Base-by-base conservation (phyloP, 2,888 invertebrate species). In the Drosophila diplacantha region DNA sequence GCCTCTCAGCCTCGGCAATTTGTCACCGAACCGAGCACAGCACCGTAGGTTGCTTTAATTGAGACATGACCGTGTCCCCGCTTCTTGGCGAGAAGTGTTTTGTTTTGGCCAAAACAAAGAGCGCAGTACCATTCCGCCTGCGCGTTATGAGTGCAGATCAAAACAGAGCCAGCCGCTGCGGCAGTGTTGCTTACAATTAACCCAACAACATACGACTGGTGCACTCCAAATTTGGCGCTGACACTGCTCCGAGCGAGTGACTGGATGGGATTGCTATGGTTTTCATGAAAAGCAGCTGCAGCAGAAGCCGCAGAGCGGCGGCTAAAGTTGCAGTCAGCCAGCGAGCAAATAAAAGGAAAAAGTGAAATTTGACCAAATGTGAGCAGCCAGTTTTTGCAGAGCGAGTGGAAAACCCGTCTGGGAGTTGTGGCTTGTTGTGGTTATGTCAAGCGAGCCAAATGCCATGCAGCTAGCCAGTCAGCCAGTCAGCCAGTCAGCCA, bases 311-410 rank as follows among this genome's bases (percentile, higher is more conserved):
- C 44, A 29, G 12, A 1, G 20, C 41, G 41, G 41, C 41, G 29
- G 44, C 44, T 29, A 29, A 26, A 43, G 43, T 43, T 43, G 43
- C 43, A 43, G 26, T 20, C 35, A 35, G 44, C 35, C 57, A 43
- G 46, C 68, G 67, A 75, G 69, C 69, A 81, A 77, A 75, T 73
- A 75, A 80, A 76, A 81, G 81, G 79, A 75, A 81, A 77, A 77
- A 79, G 76, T 81, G 74, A 77, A 77, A 79, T 81, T 69, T 69
- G 38, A 47, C 64, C 62, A 81, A 78, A 67, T 60, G 63, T 53
- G 76, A 54, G 58, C 58, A 58, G 66, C 68, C 37, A 49, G 56
- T 50, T 66, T 60, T 67, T 67, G 68, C 65, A 53, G 49, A 46
- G 29, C 34, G 31, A 49, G 60, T 58, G 52, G 29, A 65, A 66